Percentiles rank a stretch among this genome's conserved stretches.
phyloP scores from a whole-genome alignment of 2,797 vertebrate species.

The Micropoecilia bifurca region DNA sequence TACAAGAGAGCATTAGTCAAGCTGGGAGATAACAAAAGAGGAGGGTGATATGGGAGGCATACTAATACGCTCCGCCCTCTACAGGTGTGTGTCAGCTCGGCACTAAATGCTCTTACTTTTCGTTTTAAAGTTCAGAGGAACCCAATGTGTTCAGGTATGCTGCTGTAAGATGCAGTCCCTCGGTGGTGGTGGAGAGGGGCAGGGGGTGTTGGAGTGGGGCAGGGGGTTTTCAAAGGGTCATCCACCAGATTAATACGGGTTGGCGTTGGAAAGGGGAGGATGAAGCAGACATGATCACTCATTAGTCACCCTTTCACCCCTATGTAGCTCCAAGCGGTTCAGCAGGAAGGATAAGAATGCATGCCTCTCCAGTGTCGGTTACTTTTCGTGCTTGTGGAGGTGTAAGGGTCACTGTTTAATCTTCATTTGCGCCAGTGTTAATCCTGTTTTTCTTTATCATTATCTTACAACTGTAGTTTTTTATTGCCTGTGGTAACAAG shows the following conservation, averaged over 20 bases:
- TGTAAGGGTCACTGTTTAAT: constrained; percentile 12
- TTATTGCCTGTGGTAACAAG: not conserved
- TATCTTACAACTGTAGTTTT: not conserved
- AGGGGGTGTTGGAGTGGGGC: not conserved
- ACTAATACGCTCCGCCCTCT: constrained; percentile 38
- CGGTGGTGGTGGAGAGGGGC: constrained; percentile 10
- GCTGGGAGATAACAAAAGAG: constrained; percentile 52
- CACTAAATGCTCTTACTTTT: constrained; percentile 2
- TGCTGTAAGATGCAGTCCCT: constrained; percentile 32
- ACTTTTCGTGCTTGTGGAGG: constrained; percentile 14
- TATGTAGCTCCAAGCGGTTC: constrained; percentile 58
- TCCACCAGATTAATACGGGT: constrained; percentile 51
- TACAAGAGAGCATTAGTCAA: constrained; percentile 72
- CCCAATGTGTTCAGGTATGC: constrained; percentile 26
- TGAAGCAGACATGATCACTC: constrained; percentile 62
- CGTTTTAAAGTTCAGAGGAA: constrained; percentile 1
- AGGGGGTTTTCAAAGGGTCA: constrained; percentile 63
- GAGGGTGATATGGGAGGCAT: constrained; percentile 24
- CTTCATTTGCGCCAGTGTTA: not conserved
- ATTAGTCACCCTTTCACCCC: constrained; percentile 83
- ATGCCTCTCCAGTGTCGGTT: constrained; percentile 24
- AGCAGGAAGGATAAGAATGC: constrained; percentile 55
- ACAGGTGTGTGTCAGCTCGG: constrained; percentile 33
- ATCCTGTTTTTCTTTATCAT: constrained; percentile 6
- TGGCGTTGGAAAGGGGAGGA: constrained; percentile 40